Evolutionary conservation across 2,113 vertebrate species (phyloP).

Genomic region (Menura novaehollandiae): DNA sequence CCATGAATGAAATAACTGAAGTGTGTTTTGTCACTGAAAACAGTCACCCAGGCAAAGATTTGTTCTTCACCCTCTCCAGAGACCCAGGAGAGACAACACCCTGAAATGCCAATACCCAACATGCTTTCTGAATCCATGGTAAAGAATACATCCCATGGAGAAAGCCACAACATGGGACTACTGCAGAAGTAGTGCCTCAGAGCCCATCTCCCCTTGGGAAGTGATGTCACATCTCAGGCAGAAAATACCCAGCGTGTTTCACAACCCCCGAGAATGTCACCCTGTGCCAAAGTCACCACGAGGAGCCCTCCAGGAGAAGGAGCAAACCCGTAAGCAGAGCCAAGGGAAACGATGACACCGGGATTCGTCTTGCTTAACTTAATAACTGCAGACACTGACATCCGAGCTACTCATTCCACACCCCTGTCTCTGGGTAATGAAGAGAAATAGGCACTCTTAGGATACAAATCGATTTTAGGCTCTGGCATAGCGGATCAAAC

Average conservation of each 20-base stretch:
- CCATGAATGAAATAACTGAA: neutral
- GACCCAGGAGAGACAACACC: neutral
- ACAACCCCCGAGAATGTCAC: neutral
- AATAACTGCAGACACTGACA: constrained; percentile 44
- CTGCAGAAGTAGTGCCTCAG: neutral
- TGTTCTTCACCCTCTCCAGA: neutral
- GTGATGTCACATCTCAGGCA: rapidly evolving
- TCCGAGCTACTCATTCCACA: constrained; percentile 27
- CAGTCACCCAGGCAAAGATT: neutral
- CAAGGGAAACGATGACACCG: neutral
- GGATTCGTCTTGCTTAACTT: constrained; percentile 37
- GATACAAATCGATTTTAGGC: neutral
- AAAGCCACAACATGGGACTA: neutral
- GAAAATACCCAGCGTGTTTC: neutral
- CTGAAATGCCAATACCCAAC: neutral
- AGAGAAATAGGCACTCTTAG: constrained; percentile 31
- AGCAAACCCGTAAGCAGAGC: neutral
- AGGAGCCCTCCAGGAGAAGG: neutral
- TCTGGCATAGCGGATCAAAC: rapidly evolving
- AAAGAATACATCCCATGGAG: neutral
- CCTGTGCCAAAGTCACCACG: neutral
- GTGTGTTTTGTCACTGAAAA: neutral
- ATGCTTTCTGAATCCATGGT: neutral
- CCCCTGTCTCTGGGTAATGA: constrained; percentile 10
- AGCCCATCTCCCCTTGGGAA: neutral